phyloP scores from a whole-genome alignment of 2,113 vertebrate genomes.

The Elephas maximus region DNA sequence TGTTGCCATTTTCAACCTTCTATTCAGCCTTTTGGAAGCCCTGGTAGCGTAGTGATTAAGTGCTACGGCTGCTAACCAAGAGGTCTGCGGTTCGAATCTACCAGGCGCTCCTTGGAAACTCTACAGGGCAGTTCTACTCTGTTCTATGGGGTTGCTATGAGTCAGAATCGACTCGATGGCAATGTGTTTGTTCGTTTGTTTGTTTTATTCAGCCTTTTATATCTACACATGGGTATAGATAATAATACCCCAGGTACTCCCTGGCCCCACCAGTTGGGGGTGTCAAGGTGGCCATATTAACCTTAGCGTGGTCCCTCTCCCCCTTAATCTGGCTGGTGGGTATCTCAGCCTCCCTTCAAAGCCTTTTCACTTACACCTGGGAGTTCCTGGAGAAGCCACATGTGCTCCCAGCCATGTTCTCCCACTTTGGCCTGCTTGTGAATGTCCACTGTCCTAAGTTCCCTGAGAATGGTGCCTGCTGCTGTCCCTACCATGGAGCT shows the following conservation, averaged over 20 bases:
- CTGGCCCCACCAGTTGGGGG: neutral
- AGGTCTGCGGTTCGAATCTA: too few species aligned
- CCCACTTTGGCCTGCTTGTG: neutral
- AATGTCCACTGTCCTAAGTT: neutral
- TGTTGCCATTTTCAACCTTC: neutral
- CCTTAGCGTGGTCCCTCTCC: accelerated
- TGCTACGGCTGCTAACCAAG: too few species aligned
- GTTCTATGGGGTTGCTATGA: too few species aligned
- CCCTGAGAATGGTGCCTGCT: neutral
- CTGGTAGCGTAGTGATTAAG: too few species aligned
- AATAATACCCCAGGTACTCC: neutral
- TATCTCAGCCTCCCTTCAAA: neutral
- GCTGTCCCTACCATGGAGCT: neutral
- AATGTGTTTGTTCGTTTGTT: too few species aligned
- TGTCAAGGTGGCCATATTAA: neutral
- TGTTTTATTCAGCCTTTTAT: neutral
- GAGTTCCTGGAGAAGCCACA: neutral
- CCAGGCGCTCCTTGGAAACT: too few species aligned
- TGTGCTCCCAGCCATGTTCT: neutral
- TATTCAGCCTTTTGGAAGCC: neutral
- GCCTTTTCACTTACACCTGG: neutral
- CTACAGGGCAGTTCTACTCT: too few species aligned
- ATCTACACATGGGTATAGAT: neutral
- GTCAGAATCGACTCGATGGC: too few species aligned
- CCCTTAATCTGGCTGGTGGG: neutral